phyloP scores from a whole-genome alignment of 2,113 vertebrate species.

The Phodopus roborovskii region DNA sequence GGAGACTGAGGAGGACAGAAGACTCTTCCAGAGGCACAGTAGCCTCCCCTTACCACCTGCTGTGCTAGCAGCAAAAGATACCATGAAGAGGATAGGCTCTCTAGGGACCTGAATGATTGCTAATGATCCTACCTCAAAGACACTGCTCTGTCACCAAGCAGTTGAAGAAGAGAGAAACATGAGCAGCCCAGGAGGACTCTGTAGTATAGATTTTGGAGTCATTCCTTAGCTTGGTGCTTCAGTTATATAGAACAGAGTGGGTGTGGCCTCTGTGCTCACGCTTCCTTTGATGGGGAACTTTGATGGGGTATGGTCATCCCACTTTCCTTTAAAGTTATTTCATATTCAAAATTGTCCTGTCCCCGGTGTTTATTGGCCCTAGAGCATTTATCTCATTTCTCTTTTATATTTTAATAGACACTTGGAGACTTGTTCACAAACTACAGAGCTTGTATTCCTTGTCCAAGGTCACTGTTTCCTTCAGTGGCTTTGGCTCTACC shows the following conservation, averaged over 20 bases:
- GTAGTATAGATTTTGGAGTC: not conserved
- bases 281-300: not conserved
- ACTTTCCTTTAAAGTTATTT: not conserved
- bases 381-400: not conserved
- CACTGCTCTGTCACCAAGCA: not conserved
- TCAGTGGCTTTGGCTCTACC: not conserved
- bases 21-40: constrained; percentile 33
- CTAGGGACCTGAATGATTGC: not conserved
- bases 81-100: not conserved
- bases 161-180: not conserved
- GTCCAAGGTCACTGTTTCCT: not conserved
- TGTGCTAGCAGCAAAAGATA: not conserved
- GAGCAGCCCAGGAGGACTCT: not conserved
- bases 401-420: not conserved
- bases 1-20: not conserved
- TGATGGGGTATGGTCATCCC: too few species aligned
- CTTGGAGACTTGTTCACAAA: not conserved
- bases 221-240: not conserved
- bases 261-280: not conserved
- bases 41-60: not conserved
- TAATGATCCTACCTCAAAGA: not conserved
- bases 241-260: not conserved
- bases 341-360: not conserved
- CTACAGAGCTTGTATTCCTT: not conserved
- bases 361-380: not conserved